phyloP scores from a whole-genome alignment of 2,888 invertebrate species.

The Orthonevra nobilis region DNA sequence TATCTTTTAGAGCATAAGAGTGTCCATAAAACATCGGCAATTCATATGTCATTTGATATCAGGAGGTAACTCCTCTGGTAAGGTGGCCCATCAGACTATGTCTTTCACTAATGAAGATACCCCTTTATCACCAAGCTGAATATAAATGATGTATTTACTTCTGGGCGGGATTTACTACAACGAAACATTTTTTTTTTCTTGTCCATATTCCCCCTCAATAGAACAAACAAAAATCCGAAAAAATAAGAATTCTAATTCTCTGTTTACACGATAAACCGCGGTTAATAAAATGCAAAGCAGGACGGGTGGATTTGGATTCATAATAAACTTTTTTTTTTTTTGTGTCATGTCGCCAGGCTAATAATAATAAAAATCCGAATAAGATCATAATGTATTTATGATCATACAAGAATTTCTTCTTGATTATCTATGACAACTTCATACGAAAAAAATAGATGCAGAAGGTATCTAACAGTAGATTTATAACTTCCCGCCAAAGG shows the following conservation, averaged over 20 bases:
- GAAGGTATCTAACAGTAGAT: slow-evolving; percentile 9
- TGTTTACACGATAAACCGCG: slow-evolving; percentile 45
- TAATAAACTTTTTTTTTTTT: not conserved
- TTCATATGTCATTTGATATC: slow-evolving; percentile 30
- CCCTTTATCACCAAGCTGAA: slow-evolving; percentile 21
- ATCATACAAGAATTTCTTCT: slow-evolving; percentile 13
- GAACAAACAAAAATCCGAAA: not conserved
- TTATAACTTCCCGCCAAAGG: slow-evolving; percentile 10
- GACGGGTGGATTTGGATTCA: slow-evolving; percentile 41
- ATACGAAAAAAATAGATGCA: slow-evolving; percentile 24
- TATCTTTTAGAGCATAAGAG: too few species aligned
- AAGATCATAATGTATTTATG: slow-evolving; percentile 58
- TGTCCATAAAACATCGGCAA: slow-evolving; percentile 2
- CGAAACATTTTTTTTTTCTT: not conserved
- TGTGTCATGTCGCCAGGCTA: slow-evolving; percentile 29
- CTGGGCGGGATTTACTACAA: slow-evolving; percentile 13
- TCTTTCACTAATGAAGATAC: slow-evolving; percentile 33
- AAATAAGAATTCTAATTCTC: slow-evolving; percentile 11
- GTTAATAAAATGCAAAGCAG: slow-evolving; percentile 57
- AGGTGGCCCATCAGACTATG: not conserved
- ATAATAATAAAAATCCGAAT: slow-evolving; percentile 41
- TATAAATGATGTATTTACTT: slow-evolving; percentile 42
- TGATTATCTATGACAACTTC: slow-evolving; percentile 9
- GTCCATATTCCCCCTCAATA: not conserved
- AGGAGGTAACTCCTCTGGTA: not conserved